Base-by-base conservation (phyloP, 2,888 invertebrate genomes). In the Drosophila melanosoma region DNA sequence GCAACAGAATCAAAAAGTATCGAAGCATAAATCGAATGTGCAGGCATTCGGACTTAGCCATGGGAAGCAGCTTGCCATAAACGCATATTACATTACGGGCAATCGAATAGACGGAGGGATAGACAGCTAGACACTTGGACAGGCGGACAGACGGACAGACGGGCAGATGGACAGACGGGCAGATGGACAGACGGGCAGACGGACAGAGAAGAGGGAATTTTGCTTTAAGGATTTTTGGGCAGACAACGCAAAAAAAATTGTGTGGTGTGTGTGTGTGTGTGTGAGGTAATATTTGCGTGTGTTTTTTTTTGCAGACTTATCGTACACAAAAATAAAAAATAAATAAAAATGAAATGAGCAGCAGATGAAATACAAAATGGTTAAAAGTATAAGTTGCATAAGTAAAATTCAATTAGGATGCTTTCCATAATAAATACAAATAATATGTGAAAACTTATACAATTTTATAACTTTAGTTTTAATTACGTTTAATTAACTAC, bases 71-170 rank as follows among this genome's bases (percentile, higher is more conserved):
- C 65, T 77, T 65, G 69, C 53, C 65, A 69, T 81, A 73, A 79
- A 66, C 81, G 79, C 79, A 79, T 81, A 79, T 79, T 79, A 81
- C 81, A 79, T 81, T 79, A 79, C 77, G 63, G 73, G 36, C 71
- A 85, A 89, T 87, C 89, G 73, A 84, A 83, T 81, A 68, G 65
- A 74, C 74, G 33, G 78, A 57, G 53, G 52, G 53, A 60, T 29
- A 42, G 67, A 72, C 67, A 45, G 67, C 57, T 52, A 63, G 64
- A 72, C 60, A 66, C 26, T 57, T 40, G 45, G 74, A 64, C 67
- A 64, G 42, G 36, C 26, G 59, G 57, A 64, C 40, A 60, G 56
- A 57, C 26, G 26, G 26, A 2, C 26, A 26, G 26, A 26, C 26
- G 45, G 74, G 62, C 67, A 64, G 42, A 33, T 20, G 59, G 57